Evolutionary conservation across 2,113 vertebrate genomes (phyloP).

Genomic region (Phrynosoma blainvillii): DNA sequence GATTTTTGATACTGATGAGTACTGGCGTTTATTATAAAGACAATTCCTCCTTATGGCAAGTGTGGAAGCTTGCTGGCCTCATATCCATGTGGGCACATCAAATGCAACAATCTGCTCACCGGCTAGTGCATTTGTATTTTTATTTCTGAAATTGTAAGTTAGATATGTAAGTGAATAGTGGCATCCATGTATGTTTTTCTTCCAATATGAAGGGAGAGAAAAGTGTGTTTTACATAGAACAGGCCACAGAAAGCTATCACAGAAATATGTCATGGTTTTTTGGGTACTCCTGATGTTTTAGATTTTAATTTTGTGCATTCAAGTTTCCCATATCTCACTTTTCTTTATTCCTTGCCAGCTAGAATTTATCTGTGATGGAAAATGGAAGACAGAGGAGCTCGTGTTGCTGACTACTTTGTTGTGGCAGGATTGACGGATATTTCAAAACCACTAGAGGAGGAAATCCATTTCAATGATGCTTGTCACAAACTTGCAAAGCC

Average conservation of each 20-base stretch:
- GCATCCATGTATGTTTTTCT: neutral
- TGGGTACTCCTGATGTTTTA: neutral
- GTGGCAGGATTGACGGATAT: constrained; percentile 93
- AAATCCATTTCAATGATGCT: constrained; percentile 91
- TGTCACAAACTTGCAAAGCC: constrained; percentile 88
- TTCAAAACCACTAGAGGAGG: constrained; percentile 94
- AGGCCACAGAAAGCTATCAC: neutral
- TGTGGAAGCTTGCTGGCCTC: too few relatives aligned
- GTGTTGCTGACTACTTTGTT: constrained; percentile 99
- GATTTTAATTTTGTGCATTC: constrained; percentile 1
- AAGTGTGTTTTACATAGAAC: neutral
- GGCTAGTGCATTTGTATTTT: neutral
- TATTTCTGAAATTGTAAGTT: constrained; percentile 19
- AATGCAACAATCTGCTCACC: neutral
- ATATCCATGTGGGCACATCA: neutral
- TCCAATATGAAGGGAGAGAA: neutral
- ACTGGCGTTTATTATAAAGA: neutral
- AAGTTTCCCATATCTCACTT: constrained; percentile 5
- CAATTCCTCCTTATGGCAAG: neutral
- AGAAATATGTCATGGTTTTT: neutral
- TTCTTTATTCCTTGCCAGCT: constrained; percentile 60
- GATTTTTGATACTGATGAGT: neutral
- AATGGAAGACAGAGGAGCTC: constrained; percentile 98
- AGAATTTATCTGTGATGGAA: constrained; percentile 84
- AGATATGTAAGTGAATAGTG: neutral